Conservation (phyloP, 2,113 vertebrate genomes). For the Bagarius yarrelli region DNA sequence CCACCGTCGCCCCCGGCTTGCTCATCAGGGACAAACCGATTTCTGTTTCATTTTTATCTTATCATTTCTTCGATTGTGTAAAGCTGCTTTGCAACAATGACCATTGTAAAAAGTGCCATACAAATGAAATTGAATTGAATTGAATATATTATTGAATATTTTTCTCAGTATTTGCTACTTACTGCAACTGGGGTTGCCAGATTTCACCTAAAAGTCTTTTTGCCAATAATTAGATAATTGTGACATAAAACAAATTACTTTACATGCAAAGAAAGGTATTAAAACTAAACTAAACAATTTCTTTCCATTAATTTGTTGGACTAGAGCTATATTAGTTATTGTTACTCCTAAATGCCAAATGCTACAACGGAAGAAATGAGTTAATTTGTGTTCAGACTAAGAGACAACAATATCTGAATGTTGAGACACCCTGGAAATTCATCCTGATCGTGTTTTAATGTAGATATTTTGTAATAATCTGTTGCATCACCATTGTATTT, state of each 20-base stretch:
- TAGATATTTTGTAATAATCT: neutral
- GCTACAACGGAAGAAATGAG: neutral
- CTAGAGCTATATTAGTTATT: no score
- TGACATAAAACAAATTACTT: no score
- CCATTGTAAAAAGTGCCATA: no score
- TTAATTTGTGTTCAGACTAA: neutral
- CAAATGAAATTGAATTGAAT: neutral
- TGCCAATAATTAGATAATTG: no score
- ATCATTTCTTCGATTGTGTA: no score
- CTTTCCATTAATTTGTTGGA: no score
- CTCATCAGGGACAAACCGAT: no score
- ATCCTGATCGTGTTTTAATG: neutral
- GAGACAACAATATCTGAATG: neutral
- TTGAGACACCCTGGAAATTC: neutral
- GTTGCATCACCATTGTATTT: no score
- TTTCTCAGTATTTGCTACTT: neutral
- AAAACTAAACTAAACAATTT: neutral
- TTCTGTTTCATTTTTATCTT: no score
- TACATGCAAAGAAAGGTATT: neutral
- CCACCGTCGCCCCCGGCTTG: no score
- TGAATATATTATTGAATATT: no score
- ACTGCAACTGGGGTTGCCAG: neutral
- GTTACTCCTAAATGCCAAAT: neutral
- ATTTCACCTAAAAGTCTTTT: neutral
- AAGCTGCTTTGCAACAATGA: no score